Evolutionary conservation across 2,888 invertebrate genomes (phyloP).

Genomic region (Cantharis flavilabris): DNA sequence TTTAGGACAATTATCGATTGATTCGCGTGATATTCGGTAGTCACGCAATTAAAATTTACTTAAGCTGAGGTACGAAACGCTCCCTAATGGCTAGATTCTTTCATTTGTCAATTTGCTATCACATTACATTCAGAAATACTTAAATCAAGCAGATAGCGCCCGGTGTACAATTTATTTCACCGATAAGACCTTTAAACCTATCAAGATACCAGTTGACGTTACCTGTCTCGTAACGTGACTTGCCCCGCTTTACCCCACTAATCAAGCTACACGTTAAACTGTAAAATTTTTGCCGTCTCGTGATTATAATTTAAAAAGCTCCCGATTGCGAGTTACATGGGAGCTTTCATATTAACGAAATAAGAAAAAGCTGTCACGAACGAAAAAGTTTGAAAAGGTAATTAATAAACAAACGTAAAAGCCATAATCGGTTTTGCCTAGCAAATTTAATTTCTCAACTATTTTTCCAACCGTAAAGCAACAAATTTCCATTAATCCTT

Average conservation of each 20-base stretch:
- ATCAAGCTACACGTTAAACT: neutral
- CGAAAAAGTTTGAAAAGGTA: neutral
- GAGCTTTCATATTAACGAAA: neutral
- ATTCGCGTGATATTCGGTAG: neutral
- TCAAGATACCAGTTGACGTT: no score
- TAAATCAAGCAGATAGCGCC: neutral
- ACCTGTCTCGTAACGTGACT: neutral
- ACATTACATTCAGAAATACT: neutral
- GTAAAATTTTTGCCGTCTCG: neutral
- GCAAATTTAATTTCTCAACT: neutral
- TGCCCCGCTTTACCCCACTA: neutral
- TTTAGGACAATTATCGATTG: neutral
- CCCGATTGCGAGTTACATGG: neutral
- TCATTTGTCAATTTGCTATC: neutral
- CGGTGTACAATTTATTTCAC: neutral
- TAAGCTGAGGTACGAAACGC: neutral
- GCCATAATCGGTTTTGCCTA: neutral
- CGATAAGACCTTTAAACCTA: no score
- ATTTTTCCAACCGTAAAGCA: neutral
- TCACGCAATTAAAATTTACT: neutral
- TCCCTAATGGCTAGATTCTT: neutral
- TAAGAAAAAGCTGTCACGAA: neutral
- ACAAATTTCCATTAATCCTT: neutral
- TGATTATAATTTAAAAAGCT: neutral
- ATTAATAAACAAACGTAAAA: neutral